Evolutionary conservation across 2,797 vertebrate species (phyloP), one percentile per base, ranked within the genome.

Genomic region (Margarornis squamiger): DNA sequence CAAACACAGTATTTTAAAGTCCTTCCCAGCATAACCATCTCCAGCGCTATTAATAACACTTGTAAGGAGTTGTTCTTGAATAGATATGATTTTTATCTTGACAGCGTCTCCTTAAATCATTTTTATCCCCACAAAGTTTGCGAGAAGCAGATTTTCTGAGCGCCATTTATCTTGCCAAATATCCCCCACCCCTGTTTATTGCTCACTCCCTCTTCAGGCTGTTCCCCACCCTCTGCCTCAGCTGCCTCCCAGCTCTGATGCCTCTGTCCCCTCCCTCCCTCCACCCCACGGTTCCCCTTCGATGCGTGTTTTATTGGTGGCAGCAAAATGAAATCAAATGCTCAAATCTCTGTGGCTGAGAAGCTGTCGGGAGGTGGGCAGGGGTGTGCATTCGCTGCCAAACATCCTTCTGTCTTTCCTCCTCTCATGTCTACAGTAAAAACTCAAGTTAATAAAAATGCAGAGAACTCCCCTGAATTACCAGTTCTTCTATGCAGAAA

Each of bases 71-170:
- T 93, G 84, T 86, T 92, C 91, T 85, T 67, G 86, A 97, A 89
- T 27, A 95, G 96, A 96, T 94, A 92, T 67, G 93, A 97, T 95
- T 96, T 95, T 97, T 95, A 92, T 97, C 94, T 93, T 82, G 88
- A 94, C 30, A 21, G 90, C 6, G 3, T 70, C 95, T 55, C 92
- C 76, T 91, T 95, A 94, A 96, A 97, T 97, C 92, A 95, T 92
- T 87, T 95, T 92, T 92, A 95, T 92, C 92, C 92, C 74, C 55
- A 9, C 1, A 1, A 95, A 93, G 38, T 93, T 94, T 94, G 90
- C 55, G 48, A 86, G 86, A 12, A 93, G 83, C 57, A 2, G 86
- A 41, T 92, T 96, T 92, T 82, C 93, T 48, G 29, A 34, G 70
- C 48, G 7, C 51, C 55, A 32, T 94, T 93, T 74, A 12, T 94